Conservation (phyloP, 2,113 vertebrate species). For the Taxidea taxus region DNA sequence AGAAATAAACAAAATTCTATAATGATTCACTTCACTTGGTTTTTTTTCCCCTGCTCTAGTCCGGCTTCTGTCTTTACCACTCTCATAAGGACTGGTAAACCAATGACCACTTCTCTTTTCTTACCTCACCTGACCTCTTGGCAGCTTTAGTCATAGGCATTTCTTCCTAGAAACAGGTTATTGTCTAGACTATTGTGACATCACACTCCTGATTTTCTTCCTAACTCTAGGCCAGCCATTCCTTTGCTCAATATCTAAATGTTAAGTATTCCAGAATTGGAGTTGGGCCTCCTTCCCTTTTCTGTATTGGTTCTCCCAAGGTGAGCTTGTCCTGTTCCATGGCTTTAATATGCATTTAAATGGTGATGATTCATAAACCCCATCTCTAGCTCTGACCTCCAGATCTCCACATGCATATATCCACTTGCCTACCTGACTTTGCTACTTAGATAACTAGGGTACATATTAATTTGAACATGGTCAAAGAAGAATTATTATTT, state of each 20-base stretch:
- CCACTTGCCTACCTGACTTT: not conserved
- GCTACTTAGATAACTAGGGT: not conserved
- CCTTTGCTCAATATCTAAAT: not conserved
- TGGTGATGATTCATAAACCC: not conserved
- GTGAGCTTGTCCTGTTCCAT: not conserved
- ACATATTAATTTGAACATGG: not conserved
- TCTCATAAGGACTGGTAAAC: not conserved
- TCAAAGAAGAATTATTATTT: constrained; percentile 9
- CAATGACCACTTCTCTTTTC: not conserved
- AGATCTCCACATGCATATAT: not conserved
- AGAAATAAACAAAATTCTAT: not conserved
- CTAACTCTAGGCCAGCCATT: not conserved
- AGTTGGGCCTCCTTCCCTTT: not conserved
- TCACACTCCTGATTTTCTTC: constrained; percentile 4
- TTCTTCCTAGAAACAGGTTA: constrained; percentile 6
- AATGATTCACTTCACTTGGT: not conserved
- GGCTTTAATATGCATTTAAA: not conserved
- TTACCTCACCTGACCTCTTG: constrained; percentile 24
- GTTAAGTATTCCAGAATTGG: not conserved
- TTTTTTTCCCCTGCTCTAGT: not conserved
- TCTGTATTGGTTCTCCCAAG: not conserved
- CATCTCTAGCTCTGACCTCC: not conserved
- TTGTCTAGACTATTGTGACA: not conserved
- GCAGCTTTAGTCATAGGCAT: constrained; percentile 10
- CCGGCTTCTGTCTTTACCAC: not conserved